Percentiles rank a stretch among this genome's conserved stretches.
Evolutionary conservation across 2,113 vertebrate genomes (phyloP).

Genomic region (Myrmecobius fasciatus): DNA sequence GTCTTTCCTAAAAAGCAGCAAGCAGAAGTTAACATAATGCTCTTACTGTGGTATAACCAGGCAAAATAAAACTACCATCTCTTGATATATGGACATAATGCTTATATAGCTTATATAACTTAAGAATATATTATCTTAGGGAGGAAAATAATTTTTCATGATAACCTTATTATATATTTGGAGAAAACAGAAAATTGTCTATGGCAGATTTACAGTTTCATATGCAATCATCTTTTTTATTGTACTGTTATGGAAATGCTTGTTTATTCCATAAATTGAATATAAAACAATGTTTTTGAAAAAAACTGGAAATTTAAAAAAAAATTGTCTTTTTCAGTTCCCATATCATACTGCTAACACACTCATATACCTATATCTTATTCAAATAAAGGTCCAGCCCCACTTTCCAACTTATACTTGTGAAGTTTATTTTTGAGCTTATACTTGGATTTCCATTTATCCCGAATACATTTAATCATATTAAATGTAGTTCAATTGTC

Average conservation of each 20-base stretch:
- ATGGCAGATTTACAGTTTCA: too few species aligned
- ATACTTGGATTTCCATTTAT: background rate
- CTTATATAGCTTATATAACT: background rate
- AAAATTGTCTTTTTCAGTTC: background rate
- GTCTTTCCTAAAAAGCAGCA: background rate
- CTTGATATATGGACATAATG: background rate
- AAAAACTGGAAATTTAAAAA: too few species aligned
- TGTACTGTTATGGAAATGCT: too few species aligned
- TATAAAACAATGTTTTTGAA: too few species aligned
- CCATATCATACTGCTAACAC: background rate
- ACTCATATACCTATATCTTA: background rate
- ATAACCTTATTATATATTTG: too few species aligned
- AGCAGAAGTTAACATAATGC: background rate
- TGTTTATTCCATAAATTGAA: too few species aligned
- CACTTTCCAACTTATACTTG: background rate
- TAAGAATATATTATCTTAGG: background rate
- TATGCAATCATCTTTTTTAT: too few species aligned
- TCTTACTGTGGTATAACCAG: background rate
- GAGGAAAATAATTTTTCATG: too few species aligned
- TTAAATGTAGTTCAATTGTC: background rate
- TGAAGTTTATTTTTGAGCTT: background rate
- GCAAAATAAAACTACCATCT: background rate
- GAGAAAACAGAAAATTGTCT: too few species aligned
- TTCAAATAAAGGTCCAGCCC: background rate
- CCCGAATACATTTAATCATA: background rate